phyloP scores from a whole-genome alignment of 2,888 invertebrate genomes.

The Eupsilia transversa region DNA sequence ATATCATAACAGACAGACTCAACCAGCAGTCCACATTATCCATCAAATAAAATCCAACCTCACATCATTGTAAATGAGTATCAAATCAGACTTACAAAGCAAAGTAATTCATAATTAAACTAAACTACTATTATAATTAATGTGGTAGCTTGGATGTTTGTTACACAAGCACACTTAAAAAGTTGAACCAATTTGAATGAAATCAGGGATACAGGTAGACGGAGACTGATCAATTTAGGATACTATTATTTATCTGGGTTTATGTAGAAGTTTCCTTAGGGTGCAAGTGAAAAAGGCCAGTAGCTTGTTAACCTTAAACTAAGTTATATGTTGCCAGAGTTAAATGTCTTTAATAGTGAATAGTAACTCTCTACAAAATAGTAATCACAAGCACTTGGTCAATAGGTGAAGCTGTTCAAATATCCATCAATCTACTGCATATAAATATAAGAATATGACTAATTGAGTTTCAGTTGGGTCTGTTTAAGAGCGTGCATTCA shows the following conservation, averaged over 20 bases:
- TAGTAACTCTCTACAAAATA: not conserved
- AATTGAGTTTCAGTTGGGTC: not conserved
- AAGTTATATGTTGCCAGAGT: not conserved
- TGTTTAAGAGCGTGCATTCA: too few relatives aligned
- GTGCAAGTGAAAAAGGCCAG: too few relatives aligned
- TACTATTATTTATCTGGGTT: not conserved
- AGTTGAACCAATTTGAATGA: not conserved
- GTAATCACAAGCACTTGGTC: not conserved
- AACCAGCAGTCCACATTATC: not conserved
- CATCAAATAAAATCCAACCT: not conserved
- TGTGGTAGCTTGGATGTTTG: not conserved
- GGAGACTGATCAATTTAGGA: not conserved
- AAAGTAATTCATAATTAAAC: not conserved
- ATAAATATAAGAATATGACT: not conserved
- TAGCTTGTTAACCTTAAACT: not conserved
- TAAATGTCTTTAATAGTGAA: not conserved
- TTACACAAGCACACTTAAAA: not conserved
- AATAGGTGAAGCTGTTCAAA: not conserved
- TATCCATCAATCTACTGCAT: not conserved
- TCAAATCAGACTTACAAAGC: not conserved
- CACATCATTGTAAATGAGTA: not conserved
- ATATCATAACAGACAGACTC: not conserved
- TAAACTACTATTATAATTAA: not conserved
- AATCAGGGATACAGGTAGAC: not conserved
- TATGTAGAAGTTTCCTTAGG: not conserved